Base-by-base conservation (phyloP, 2,113 vertebrate genomes). In the Aspidoscelis tigris region DNA sequence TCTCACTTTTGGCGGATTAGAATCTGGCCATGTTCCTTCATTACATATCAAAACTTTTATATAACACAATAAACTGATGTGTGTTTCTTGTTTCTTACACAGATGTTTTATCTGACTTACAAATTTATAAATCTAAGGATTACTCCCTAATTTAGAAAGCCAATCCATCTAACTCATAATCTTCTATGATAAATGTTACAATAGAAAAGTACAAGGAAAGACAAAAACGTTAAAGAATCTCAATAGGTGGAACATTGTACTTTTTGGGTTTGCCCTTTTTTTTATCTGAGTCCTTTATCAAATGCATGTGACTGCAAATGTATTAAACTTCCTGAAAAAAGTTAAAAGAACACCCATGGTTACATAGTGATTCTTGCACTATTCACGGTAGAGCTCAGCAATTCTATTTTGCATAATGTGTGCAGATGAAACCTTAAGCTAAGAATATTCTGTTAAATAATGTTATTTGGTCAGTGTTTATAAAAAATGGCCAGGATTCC, bases 21-120 rank as follows among this genome's bases (percentile, higher is more conserved):
- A 50, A 18, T 76, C 44, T 50, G 26, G 43, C 68, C 65, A 69
- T 7, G 6, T 18, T 55, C 68, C 44, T 44, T 53, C 14, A 26
- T 21, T 1, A 33, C 20, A 39, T 41, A 64, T 74, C 70, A 74
- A 44, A 73, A 69, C 4, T 75, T 64, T 75, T 33, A 26, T 16
- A 83, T 69, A 70, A 55, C 33, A 69, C 24, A 41, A 2, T 3
- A 70, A 53, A 70, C 16, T 53, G 24, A 55, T 53, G 68, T 21
- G 20, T 39, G 53, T 69, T 80, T 53, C 65, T 80, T n/a, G 47
- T 80, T 80, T 69, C 44, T 68, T 68, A n/a, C 78, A 33, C 78
- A 69, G 66, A 33, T 58, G 75, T 58, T 58, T 39, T 12, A 58
- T 76, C 50, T 76, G 75, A 58, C 7, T 76, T 53, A 55, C 74